Evolutionary conservation across 2,888 invertebrate species (phyloP), one percentile per base, ranked within the genome.

Genomic region (Ypsolopha scabrella): DNA sequence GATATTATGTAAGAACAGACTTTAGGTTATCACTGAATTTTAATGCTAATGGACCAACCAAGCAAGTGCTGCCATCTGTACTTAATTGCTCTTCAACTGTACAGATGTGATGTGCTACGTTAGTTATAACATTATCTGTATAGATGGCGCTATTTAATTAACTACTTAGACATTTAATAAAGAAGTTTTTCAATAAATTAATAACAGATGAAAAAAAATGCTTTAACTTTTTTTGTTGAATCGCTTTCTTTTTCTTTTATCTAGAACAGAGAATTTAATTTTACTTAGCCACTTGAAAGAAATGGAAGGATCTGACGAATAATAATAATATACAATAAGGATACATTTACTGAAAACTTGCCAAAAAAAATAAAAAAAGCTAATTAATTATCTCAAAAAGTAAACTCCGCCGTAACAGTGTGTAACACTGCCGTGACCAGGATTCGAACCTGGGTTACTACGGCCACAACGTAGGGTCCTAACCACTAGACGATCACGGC

Each of bases 401-500:
- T 11, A 41, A 53, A 48, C 74, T 71, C 72, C 76, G 67, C 78
- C 79, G 73, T 68, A 64, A 76, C 79, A 78, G 76, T 75, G 75
- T 48, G 1, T 3, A 2, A 36, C 61, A 62, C 58, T 62, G 61
- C 59, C 60, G 57, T 58, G 60, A 58, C 58, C 58, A 58, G 58
- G 61, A 62, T 62, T 61, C 58, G 60, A 61, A 60, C 60, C 62
- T 62, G 60, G 61, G 60, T 58, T 60, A 61, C 58, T 58, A 61
- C 60, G 60, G 61, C 61, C 57, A 60, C 60, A 61, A 61, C 59
- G 60, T 61, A 58, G 60, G 60, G 59, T 88, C 82, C 87, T 88
- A 87, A 87, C 87, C 87, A 87, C 88, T 88, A 88, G 83, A 88
- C 87, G 87, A 88, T 87, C 86, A 87, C 87, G 87, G 86, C 86